A percentile compares a stretch with the other conserved stretches of the same genome.
Conservation (phyloP, 64 coral and sea anemone species). For the Stichodactyla helianthus region DNA sequence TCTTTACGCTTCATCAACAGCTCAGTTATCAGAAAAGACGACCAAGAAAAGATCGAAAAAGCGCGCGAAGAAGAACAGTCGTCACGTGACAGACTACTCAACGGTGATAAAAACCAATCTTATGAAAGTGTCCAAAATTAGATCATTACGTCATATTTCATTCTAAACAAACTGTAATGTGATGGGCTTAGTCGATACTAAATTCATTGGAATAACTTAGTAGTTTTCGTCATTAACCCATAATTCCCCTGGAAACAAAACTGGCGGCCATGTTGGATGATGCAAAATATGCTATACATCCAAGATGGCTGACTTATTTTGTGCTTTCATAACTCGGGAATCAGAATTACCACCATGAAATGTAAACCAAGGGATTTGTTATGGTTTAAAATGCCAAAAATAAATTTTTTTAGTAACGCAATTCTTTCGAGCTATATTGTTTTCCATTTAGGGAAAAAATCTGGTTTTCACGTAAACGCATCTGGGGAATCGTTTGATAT, state of each 20-base stretch:
- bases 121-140: constrained; percentile 41
- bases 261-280: not conserved
- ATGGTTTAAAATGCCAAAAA: no score
- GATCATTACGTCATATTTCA: not conserved
- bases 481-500: no score
- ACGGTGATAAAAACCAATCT: constrained; percentile 15
- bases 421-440: no score
- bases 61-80: constrained; percentile 52
- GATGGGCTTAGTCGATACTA: not conserved
- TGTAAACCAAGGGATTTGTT: not conserved
- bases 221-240: not conserved
- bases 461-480: no score
- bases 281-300: not conserved
- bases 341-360: no score
- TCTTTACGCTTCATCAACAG: not conserved
- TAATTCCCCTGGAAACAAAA: not conserved
- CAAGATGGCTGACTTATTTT: not conserved
- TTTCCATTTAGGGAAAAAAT: no score
- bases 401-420: no score
- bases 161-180: not conserved
- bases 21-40: constrained; percentile 32
- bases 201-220: not conserved
- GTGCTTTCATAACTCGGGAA: not conserved
- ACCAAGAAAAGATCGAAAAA: constrained; percentile 39
- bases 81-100: constrained; percentile 27